phyloP scores from a whole-genome alignment of 92 coral and sea anemone genomes.

The Virgularia gustaviana region DNA sequence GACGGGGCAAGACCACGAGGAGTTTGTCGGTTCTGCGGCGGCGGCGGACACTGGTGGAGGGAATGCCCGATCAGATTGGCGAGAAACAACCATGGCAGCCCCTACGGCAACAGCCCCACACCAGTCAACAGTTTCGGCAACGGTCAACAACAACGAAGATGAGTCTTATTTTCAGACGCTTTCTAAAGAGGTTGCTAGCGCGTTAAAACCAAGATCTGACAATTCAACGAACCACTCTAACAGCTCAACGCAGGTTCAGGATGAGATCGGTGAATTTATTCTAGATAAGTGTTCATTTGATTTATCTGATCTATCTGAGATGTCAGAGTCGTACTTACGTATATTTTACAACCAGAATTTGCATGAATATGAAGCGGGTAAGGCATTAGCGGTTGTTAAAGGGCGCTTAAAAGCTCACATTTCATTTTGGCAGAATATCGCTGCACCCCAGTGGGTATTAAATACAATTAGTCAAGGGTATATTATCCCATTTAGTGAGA shows the following conservation, averaged over 20 bases:
- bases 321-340: neutral
- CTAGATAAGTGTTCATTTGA: neutral
- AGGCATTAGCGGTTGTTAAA: conserved; percentile 29
- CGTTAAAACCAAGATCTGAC: neutral
- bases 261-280: neutral
- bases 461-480: neutral
- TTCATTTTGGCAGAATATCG: conserved; percentile 27
- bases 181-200: neutral
- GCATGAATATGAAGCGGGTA: conserved; percentile 34
- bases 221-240: neutral
- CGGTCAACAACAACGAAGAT: neutral
- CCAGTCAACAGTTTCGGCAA: neutral
- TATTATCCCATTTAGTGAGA: conserved; percentile 15
- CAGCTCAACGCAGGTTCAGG: neutral
- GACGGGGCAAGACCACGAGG: neutral
- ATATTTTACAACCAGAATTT: conserved; percentile 22
- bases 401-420: conserved; percentile 24
- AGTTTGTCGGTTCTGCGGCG: neutral
- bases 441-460: conserved; percentile 35
- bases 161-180: neutral
- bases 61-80: conserved; percentile 6
- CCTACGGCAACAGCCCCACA: neutral
- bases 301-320: too few relatives aligned
- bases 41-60: conserved; percentile 19
- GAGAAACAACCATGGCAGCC: neutral